phyloP scores from a whole-genome alignment of 2,797 vertebrate genomes.

The Naso thynnoides region DNA sequence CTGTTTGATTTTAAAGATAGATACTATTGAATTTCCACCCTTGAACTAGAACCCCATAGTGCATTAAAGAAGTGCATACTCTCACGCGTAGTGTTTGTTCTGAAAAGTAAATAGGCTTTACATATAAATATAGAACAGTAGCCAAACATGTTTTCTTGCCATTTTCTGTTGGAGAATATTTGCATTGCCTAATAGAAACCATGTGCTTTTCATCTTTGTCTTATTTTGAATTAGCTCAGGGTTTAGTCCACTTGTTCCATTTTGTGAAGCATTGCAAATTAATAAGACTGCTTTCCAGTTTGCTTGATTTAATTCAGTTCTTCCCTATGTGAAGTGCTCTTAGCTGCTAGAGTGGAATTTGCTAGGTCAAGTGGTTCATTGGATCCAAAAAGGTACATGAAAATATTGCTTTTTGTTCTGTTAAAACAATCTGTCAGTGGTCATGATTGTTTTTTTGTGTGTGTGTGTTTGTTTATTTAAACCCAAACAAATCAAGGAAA shows the following conservation, averaged over 20 bases:
- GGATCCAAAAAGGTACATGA: constrained; percentile 3
- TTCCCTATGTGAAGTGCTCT: constrained; percentile 11
- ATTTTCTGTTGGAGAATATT: constrained; percentile 1
- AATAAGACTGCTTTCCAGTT: constrained; percentile 1
- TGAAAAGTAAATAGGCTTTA: neutral
- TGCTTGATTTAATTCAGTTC: neutral
- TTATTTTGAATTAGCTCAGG: constrained; percentile 17
- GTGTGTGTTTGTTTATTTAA: no score
- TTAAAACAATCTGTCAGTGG: no score
- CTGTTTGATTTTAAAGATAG: constrained; percentile 13
- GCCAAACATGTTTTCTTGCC: neutral
- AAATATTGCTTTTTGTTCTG: neutral
- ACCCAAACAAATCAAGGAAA: neutral
- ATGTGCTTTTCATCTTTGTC: constrained; percentile 4
- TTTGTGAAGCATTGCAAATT: neutral
- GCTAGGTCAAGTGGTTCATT: constrained; percentile 13
- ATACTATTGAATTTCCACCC: neutral
- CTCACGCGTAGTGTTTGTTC: neutral
- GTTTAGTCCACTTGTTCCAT: constrained; percentile 17
- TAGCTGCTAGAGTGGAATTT: constrained; percentile 7
- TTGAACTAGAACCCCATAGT: neutral
- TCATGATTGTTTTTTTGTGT: no score
- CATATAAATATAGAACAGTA: neutral
- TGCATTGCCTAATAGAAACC: neutral
- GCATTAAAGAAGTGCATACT: neutral